Evolutionary conservation across 2,797 vertebrate species (phyloP), one percentile per base, ranked within the genome.

Genomic region (Linurgus olivaceus): DNA sequence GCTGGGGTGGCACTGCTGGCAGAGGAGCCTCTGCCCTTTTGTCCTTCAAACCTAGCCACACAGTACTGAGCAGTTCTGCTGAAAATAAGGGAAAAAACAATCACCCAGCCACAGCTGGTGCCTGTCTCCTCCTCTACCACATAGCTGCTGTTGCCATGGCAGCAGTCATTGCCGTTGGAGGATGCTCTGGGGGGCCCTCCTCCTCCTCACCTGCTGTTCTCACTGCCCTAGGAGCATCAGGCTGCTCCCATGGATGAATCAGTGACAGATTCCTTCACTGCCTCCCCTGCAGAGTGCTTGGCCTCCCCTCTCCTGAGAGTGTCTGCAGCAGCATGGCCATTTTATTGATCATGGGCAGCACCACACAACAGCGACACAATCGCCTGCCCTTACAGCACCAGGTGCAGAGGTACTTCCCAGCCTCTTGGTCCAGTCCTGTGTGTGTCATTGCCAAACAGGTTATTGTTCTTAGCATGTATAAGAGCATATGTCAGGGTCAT

Each of bases 121-220:
- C 77, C 72, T 90, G 82, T 84, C 54, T 94, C 65, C 38, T 72
- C 42, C 71, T 90, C 76, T 79, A 67, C 26, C 45, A 67, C 28
- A 47, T 57, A 88, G 63, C 88, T 91, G 71, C 66, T 67, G 95
- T 96, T 96, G 83, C 96, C 77, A 94, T 95, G 86, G 91, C 86
- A 96, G 90, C 96, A 93, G 76, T 57, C 93, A 38, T 51, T 6
- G 0, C 44, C 10, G 11, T 51, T 72, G 40, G 61, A 95, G 75
- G 92, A 72, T 93, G 79, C 72, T 92, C 79, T 72, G 63, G 38
- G 76, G 40, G 37, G 62, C 47, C 54, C 26, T 75, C 68, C 52
- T 86, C 50, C 68, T 93, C 74, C 74, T 83, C 40, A 4, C 47
- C 85, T 65, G 78, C 81, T 83, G 54, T 94, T 93, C 38, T 55